These are phyloP conservation scores for Porites lutea DNA, from an alignment of 64 coral and sea anemone species.

Conservation along the genomic window DNA sequence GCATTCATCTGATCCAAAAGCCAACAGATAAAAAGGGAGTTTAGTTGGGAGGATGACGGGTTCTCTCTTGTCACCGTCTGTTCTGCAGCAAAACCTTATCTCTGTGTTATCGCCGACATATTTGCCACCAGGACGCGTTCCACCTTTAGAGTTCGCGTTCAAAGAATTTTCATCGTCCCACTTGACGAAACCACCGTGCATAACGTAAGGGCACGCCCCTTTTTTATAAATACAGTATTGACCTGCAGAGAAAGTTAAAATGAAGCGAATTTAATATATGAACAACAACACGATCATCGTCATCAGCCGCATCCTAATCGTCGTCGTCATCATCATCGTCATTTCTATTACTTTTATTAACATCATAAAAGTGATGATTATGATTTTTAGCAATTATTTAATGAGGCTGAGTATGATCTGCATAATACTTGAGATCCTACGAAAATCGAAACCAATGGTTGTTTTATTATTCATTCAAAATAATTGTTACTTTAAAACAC, in stretches of 20 bases:
- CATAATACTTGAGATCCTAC: no score
- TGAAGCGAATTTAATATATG: no score
- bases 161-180: constrained; percentile 44
- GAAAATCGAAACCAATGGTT: no score
- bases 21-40: constrained; percentile 28
- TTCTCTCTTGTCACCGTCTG: background rate
- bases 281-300: no score
- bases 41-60: constrained; percentile 3
- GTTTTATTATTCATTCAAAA: no score
- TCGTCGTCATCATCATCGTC: no score
- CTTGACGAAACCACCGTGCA: background rate
- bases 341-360: no score
- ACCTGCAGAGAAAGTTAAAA: background rate
- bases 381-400: no score
- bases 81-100: background rate
- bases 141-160: background rate
- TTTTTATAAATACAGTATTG: constrained; percentile 71
- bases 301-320: no score
- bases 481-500: no score
- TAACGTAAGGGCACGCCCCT: background rate
- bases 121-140: constrained; percentile 27
- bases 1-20: constrained; percentile 24
- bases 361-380: no score
- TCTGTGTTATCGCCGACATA: constrained; percentile 10
- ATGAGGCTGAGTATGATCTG: no score